Percentiles rank a stretch among this genome's conserved stretches.
Conservation (phyloP, 2,113 vertebrate species). For the Orcinus orca region DNA sequence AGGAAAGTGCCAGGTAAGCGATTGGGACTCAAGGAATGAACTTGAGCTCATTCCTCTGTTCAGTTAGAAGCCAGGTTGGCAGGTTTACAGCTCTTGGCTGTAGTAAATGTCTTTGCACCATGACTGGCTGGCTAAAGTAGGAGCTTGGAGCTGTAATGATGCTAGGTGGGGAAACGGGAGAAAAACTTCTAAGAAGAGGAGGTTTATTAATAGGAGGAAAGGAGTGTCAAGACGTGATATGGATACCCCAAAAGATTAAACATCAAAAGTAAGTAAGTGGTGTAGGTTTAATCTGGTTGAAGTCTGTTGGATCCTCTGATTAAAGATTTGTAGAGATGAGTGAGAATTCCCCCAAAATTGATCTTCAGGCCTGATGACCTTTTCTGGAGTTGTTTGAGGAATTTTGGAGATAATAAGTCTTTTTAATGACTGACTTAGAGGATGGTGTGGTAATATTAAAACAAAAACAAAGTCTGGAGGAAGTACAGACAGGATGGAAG, state of each 20-base stretch:
- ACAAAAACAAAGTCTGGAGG: background rate
- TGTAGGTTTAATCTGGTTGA: background rate
- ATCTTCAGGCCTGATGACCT: background rate
- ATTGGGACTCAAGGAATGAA: background rate
- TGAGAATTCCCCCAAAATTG: background rate
- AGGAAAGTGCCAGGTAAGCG: background rate
- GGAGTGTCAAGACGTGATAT: background rate
- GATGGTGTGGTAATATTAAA: background rate
- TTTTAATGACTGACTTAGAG: background rate
- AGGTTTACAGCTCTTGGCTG: background rate
- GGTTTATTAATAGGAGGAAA: background rate
- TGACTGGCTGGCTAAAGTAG: background rate
- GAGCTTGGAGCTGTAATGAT: background rate
- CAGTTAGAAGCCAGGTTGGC: background rate
- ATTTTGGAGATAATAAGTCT: background rate
- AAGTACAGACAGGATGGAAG: background rate
- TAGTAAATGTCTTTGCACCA: background rate
- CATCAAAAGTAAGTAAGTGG: background rate
- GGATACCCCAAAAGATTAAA: background rate
- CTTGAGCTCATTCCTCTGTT: background rate
- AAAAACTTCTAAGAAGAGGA: slow-evolving; percentile 33
- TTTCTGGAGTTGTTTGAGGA: background rate
- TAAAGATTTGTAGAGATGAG: background rate
- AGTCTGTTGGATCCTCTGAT: background rate
- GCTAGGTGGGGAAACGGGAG: background rate